Evolutionary conservation across 2,113 vertebrate species (phyloP), one percentile per base, ranked within the genome.

Genomic region (Austrofundulus limnaeus): DNA sequence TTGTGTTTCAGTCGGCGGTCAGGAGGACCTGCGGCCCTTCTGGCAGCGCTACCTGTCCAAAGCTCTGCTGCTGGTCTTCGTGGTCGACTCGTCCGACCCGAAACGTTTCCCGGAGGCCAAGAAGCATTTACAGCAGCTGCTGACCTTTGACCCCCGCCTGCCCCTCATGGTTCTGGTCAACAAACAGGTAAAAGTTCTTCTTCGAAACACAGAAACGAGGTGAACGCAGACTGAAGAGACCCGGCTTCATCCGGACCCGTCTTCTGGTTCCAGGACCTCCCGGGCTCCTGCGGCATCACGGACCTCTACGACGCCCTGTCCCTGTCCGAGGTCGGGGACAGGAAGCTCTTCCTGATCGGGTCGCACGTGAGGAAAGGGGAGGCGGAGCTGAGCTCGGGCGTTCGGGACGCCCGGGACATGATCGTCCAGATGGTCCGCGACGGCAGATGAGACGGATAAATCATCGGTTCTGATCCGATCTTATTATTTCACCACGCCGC

Each of bases 101-200:
- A 67, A 78, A 53, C 93, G 90, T 50, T 92, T 98, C 73, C 89
- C 96, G 9, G 65, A 94, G 61, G 96, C 94, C 0, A 97, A 92
- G 87, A 89, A 79, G 69, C 92, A 91, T 54, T 89, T 99, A 61
- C 95, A 97, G 45, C 90, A 92, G 11, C 76, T 98, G 75, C 86
- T 96, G 50, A 78, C 82, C 38, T 72, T 62, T 16, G 79, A 93
- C 68, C 91, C 95, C 24, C 43, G 41, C 38, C 90, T 99, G 72
- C 95, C 96, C 0, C 70, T 98, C 34, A 93, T 98, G 77, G 87
- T 98, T 20, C 93, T 99, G 72, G 96, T 94, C 88, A 95, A 98
- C 91, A 99, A 98, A 78, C 96, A 98, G 96, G 97, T 98, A 92
- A 91, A 83, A n/a, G n/a, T n/a, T n/a, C n/a, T n/a, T n/a, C n/a